phyloP scores from a whole-genome alignment of 2,888 invertebrate genomes.

The Stenodera caucasica region DNA sequence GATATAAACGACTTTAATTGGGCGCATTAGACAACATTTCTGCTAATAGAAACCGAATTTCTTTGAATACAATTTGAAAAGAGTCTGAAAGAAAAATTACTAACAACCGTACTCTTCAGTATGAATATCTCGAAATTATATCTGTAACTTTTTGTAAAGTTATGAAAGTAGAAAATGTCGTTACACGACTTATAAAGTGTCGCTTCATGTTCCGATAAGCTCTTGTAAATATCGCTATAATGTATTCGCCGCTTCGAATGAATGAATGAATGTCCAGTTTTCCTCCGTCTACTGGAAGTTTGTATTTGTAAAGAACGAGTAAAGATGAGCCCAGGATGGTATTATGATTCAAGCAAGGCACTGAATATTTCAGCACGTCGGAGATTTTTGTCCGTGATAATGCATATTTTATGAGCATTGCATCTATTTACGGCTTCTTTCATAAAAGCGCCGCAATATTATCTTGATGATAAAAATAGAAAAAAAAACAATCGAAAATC shows the following conservation, averaged over 20 bases:
- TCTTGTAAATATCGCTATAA: slow-evolving; percentile 41
- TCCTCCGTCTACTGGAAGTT: slow-evolving; percentile 15
- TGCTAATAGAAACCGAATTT: too few species aligned
- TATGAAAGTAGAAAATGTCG: slow-evolving; percentile 26
- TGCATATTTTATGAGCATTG: slow-evolving; percentile 56
- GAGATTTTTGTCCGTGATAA: slow-evolving; percentile 56
- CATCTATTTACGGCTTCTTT: slow-evolving; percentile 43
- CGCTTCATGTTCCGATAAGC: slow-evolving; percentile 36
- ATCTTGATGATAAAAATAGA: slow-evolving; percentile 9
- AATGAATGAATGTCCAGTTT: slow-evolving; percentile 29
- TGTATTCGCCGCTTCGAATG: slow-evolving; percentile 38
- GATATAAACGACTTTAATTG: too few species aligned
- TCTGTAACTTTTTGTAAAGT: slow-evolving; percentile 15
- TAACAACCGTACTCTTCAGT: background rate
- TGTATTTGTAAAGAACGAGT: background rate
- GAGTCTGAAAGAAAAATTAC: background rate
- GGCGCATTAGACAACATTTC: too few species aligned
- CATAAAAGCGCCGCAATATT: slow-evolving; percentile 36
- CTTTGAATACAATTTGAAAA: too few species aligned
- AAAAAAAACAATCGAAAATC: too few species aligned
- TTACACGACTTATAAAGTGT: slow-evolving; percentile 31
- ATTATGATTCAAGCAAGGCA: slow-evolving; percentile 44
- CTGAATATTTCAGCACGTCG: slow-evolving; percentile 53
- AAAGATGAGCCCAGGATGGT: slow-evolving; percentile 24
- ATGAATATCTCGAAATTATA: background rate